Evolutionary conservation across 2,797 vertebrate genomes (phyloP), one percentile per base, ranked within the genome.

Genomic region (Acrossocheilus fasciatus): DNA sequence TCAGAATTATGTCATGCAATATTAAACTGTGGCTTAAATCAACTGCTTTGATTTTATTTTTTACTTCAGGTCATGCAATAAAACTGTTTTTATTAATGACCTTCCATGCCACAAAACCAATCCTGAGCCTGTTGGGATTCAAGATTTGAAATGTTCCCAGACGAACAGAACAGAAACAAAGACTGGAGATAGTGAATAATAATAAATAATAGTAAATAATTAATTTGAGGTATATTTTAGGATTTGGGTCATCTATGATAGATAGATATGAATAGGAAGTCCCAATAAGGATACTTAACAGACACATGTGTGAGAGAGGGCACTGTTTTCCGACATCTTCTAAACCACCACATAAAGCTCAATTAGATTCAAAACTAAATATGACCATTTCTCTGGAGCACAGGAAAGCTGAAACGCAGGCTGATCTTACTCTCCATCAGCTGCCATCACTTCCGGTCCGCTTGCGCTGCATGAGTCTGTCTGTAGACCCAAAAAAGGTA

Each of bases 291-390:
- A 81, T 45, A 66, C 47, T n/a, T n/a, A 57, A 57, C 54, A 23
- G 54, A 3, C 12, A 36, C 2, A 7, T 4, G 57, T 84, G 59
- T 50, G 82, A 84, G 83, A 84, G 47, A 84, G 82, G 82, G 11
- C 72, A 66, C 12, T 39, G 72, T 66, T 84, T 84, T 76, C 64
- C 47, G 17, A 64, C 54, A 26, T 70, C 75, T 79, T 18, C 11
- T 41, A 34, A 43, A 78, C 36, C 47, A 57, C 47, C 83, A 23
- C 26, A 59, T 43, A 70, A 77, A 84, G 36, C 64, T 45, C 2
- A 78, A 70, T 43, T 69, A 69, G n/a, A 34, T 70, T 57, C 10
- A 45, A 69, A 57, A 9, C 34, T 26, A 39, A n/a, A 66, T 68
- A 36, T 68, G 43, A 68, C 9, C 11, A 14, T 18, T 77, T 47